phyloP scores from a whole-genome alignment of 2,797 vertebrate genomes.

The Eulemur coronatus region DNA sequence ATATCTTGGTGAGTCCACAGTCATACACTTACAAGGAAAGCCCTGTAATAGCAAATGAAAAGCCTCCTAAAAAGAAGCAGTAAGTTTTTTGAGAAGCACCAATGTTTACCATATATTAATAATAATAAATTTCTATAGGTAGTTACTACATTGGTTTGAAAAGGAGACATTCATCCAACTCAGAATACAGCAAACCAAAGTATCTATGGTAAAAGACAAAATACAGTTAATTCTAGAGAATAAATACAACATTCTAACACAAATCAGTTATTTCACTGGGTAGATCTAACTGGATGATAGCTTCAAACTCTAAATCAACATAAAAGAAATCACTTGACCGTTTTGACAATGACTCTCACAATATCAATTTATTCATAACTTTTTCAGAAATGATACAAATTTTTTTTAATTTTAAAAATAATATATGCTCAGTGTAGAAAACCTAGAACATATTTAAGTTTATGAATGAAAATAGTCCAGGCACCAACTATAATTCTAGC shows the following conservation, averaged over 20 bases:
- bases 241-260: conserved; percentile 34
- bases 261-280: neutral
- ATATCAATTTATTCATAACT: neutral
- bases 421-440: neutral
- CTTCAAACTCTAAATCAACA: conserved; percentile 10
- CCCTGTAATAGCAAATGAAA: neutral
- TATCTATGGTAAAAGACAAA: conserved; percentile 24
- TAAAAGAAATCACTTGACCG: conserved; percentile 6
- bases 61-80: neutral
- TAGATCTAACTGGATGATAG: neutral
- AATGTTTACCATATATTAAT: neutral
- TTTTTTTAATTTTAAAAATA: neutral
- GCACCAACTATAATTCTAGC: no score
- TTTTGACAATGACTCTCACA: neutral
- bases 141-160: neutral
- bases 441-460: neutral
- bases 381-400: neutral
- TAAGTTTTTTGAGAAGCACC: neutral
- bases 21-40: neutral
- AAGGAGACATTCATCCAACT: conserved; percentile 6
- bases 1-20: neutral
- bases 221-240: conserved; percentile 23
- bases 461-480: neutral
- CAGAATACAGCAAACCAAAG: conserved; percentile 19
- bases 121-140: neutral